These are phyloP conservation scores for Echeneis naucrates DNA, from an alignment of 2,797 vertebrate genomes.

Conservation along the genomic window DNA sequence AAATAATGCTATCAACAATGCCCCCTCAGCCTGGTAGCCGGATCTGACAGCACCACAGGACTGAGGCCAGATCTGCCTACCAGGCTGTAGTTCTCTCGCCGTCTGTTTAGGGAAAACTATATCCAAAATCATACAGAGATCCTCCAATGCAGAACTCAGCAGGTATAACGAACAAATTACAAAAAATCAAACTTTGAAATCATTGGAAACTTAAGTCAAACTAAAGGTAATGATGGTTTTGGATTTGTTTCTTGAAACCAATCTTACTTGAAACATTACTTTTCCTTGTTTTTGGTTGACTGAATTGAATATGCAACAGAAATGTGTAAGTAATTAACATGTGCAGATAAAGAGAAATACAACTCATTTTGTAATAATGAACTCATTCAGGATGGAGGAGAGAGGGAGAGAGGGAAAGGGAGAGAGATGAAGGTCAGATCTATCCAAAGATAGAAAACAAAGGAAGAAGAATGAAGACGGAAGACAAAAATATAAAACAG, in stretches of 20 bases:
- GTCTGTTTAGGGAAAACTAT: slow-evolving; percentile 66
- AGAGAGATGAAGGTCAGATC: slow-evolving; percentile 83
- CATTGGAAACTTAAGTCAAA: slow-evolving; percentile 85
- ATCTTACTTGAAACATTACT: slow-evolving; percentile 69
- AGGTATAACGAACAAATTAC: slow-evolving; percentile 85
- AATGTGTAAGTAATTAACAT: slow-evolving; percentile 86
- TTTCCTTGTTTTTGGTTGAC: slow-evolving; percentile 81
- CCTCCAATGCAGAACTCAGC: slow-evolving; percentile 84
- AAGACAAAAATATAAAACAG: slow-evolving; percentile 80
- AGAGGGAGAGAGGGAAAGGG: slow-evolving; percentile 79
- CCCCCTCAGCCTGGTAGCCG: slow-evolving; percentile 78
- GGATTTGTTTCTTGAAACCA: slow-evolving; percentile 63
- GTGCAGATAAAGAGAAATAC: slow-evolving; percentile 88
- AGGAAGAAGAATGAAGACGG: slow-evolving; percentile 82
- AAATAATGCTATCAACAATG: slow-evolving; percentile 66
- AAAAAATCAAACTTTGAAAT: slow-evolving; percentile 87
- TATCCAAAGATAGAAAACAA: slow-evolving; percentile 86
- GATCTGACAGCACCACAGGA: slow-evolving; percentile 72
- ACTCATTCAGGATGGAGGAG: slow-evolving; percentile 88
- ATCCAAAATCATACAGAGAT: slow-evolving; percentile 80
- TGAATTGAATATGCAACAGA: slow-evolving; percentile 87
- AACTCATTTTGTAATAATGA: slow-evolving; percentile 88
- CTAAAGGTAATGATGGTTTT: slow-evolving; percentile 84
- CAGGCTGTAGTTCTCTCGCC: slow-evolving; percentile 78
- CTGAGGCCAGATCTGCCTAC: slow-evolving; percentile 77